phyloP scores from a whole-genome alignment of 2,113 vertebrate species.

The Microcebus jonahi region DNA sequence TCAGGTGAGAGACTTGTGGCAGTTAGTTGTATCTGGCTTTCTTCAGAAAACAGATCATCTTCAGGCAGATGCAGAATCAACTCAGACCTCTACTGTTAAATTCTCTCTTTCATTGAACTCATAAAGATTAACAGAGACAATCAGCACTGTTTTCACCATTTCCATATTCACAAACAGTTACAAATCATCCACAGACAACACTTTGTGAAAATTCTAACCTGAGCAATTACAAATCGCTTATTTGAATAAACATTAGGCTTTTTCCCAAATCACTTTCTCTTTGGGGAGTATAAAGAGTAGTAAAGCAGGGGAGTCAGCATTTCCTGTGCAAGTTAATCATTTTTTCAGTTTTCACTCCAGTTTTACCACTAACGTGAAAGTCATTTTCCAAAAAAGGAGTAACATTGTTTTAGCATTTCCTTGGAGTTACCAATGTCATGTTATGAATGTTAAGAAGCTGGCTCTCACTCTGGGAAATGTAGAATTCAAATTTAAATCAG shows the following conservation, averaged over 20 bases:
- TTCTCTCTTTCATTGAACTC: constrained; percentile 13
- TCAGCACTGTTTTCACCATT: background rate
- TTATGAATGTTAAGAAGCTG: background rate
- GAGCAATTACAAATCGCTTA: background rate
- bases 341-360: background rate
- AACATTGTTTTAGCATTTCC: background rate
- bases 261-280: constrained; percentile 49
- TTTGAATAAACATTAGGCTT: constrained; percentile 25
- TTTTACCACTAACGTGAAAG: constrained; percentile 22
- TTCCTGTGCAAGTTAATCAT: constrained; percentile 8
- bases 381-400: constrained; percentile 12
- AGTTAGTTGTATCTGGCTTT: background rate
- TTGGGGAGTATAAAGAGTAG: background rate
- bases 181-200: constrained; percentile 30
- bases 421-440: background rate
- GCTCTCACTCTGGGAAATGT: constrained; percentile 22
- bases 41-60: background rate
- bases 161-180: constrained; percentile 14
- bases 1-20: background rate
- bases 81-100: background rate
- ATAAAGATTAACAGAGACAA: background rate
- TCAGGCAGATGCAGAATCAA: background rate
- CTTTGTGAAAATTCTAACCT: constrained; percentile 26
- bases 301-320: background rate
- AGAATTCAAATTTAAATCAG: constrained; percentile 10